Evolutionary conservation across 2,113 vertebrate species (phyloP), one percentile per base, ranked within the genome.

Genomic region (Hippocampus guttulatus): DNA sequence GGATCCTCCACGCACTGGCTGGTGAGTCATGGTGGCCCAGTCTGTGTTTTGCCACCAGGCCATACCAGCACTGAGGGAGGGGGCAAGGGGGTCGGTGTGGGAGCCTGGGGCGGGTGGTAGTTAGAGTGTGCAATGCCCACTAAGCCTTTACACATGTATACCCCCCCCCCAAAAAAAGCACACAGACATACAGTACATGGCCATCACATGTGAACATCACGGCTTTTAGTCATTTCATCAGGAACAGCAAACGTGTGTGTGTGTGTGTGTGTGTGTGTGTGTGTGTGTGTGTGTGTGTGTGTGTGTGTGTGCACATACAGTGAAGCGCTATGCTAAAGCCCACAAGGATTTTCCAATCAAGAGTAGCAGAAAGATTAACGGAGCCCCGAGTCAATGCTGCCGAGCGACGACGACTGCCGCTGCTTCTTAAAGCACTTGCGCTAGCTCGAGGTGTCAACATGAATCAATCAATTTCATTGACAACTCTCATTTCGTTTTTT

Each of bases 291-390:
- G 52, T 40, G 54, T 54, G 74, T 64, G 45, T 14, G 41, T 63
- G 60, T 63, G 61, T 10, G 41, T 62, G 52, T 40, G 54, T 23
- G 74, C 49, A 64, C 49, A 54, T 2, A 18, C 30, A 80, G 54
- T 73, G 75, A 70, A 73, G 70, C 55, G 69, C 73, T 74, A 64
- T 77, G 82, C 71, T 82, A 80, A 90, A 84, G 73, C 87, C 79
- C 82, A 84, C 84, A 75, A 83, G 81, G 87, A 88, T 86, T 89
- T 90, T 87, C 76, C 81, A 89, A 87, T 90, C 88, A 89, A 79
- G 83, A 82, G 83, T 64, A 80, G 82, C 73, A 75, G 66, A 80
- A 74, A 89, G 87, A 90, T 90, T 84, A 92, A 81, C 80, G 76
- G 64, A 64, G 41, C 64, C 69, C 69, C 58, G 70, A 41, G 67